Evolutionary conservation across 2,113 vertebrate species (phyloP), one percentile per base, ranked within the genome.

Genomic region (Tenebrosternarchus preto): DNA sequence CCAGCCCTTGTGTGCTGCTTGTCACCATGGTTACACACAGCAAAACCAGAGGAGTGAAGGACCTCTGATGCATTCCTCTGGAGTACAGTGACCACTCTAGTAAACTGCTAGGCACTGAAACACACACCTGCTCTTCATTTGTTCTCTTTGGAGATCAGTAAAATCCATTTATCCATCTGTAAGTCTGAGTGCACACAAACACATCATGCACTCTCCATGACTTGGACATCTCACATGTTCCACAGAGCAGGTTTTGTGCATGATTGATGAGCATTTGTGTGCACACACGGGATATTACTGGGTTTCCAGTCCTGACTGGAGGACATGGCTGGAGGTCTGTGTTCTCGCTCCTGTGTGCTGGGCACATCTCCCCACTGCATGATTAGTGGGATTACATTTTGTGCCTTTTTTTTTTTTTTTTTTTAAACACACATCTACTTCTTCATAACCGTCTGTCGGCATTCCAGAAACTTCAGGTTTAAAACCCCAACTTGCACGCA

Each of bases 11-110:
- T 74, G 39, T 75, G 69, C 12, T 57, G 22, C 16, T 59, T n/a
- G 61, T 78, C 7, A 24, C 76, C 55, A 79, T 85, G 77, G 73
- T 50, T 71, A 53, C 53, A 43, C 29, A 53, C 36, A 27, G 36
- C 39, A 59, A 39, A 43, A 60, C 50, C 29, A 59, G 71, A 56
- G 12, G 43, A 73, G 12, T 39, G 11, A 16, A 12, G 46, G 46
- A 59, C 33, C 15, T 76, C 74, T 80, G 67, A 76, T 72, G 50
- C 46, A 15, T 68, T 76, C n/a, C 24, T 63, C 8, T 60, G 27
- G 25, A 75, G 70, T 78, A 50, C 77, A 76, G 22, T 59, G 69
- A 64, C 76, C 63, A 19, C 22, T 27, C 57, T 66, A 70, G 73
- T 80, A 20, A 80, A 29, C 12, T 39, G 57, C 57, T 19, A 53